A percentile compares a stretch with the other conserved stretches of the same genome.
These are phyloP conservation scores for Tachuris rubrigastra DNA, from an alignment of 2,113 vertebrate species.

Conservation along the genomic window DNA sequence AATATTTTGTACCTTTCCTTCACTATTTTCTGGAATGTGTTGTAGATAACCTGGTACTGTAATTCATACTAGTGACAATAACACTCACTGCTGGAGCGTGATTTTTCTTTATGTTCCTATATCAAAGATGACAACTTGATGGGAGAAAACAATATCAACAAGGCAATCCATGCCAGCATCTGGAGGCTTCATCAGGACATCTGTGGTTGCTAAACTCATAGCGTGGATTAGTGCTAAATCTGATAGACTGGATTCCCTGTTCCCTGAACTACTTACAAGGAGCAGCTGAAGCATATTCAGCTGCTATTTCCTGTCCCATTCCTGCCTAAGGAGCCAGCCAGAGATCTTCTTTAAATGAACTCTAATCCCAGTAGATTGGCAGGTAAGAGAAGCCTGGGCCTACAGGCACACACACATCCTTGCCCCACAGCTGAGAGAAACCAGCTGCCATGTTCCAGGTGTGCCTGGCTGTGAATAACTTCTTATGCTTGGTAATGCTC, in stretches of 20 bases:
- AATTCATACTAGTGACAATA: background rate
- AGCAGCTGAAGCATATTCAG: background rate
- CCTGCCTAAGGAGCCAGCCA: background rate
- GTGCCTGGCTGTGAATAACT: background rate
- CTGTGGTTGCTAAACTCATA: background rate
- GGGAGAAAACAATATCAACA: background rate
- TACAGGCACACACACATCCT: background rate
- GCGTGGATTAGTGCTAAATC: background rate
- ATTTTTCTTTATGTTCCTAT: background rate
- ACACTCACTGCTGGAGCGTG: background rate
- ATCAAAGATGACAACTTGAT: background rate
- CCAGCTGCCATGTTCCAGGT: background rate
- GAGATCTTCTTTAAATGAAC: slow-evolving; percentile 25
- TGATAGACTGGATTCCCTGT: background rate
- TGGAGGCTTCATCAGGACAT: background rate
- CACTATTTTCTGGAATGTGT: background rate
- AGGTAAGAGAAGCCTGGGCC: background rate
- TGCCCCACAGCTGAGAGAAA: background rate
- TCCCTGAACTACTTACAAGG: background rate
- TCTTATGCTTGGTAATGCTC: background rate
- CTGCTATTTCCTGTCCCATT: background rate
- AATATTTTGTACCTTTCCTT: background rate
- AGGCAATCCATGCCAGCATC: background rate
- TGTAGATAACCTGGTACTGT: background rate
- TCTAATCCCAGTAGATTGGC: background rate